Base-by-base conservation (phyloP, 2,888 invertebrate species). In the Polymixis lichenea region DNA sequence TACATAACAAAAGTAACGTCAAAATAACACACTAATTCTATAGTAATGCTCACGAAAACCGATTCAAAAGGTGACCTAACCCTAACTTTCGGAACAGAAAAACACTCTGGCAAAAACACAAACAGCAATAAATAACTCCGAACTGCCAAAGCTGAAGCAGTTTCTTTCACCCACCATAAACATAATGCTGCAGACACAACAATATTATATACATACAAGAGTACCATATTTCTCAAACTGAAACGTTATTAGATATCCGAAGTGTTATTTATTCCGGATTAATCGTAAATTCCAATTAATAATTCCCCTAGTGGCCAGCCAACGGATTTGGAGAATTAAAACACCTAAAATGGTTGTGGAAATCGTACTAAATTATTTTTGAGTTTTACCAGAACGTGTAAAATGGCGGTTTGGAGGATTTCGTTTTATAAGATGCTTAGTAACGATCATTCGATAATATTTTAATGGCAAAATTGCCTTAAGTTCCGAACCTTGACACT, bases 61-160 rank as follows among this genome's bases (percentile, higher is more conserved):
- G 13, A 66, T 73, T 77, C 61, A n/a, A 78, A 81, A 79, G 78
- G 78, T 80, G 70, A 86, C 77, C 83, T 66, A 75, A 79, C 61
- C 72, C 72, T 80, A 67, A 78, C 68, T 56, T 80, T 79, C 43
- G 53, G 55, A 51, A 78, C 64, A 77, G 67, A 83, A 87, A 86
- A 88, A 85, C 82, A 77, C 67, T 82, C 66, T 68, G 58, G 78
- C 70, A 77, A 80, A 77, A 82, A 87, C 77, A 87, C 85, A 87
- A 88, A 88, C 75, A 83, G 83, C 70, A 75, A 83, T 88, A 88
- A 88, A 88, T 86, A 82, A 88, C 83, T 87, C 79, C 46, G 58
- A 84, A 84, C 84, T 87, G 88, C 84, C 86, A 87, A 83, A 82
- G 82, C 74, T 58, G 32, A 74, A 70, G 77, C 64, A 65, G 70